Percentiles rank a stretch among this genome's conserved stretches.
Conservation (phyloP, 2,797 vertebrate genomes). For the Phrynocephalus guinanensis region DNA sequence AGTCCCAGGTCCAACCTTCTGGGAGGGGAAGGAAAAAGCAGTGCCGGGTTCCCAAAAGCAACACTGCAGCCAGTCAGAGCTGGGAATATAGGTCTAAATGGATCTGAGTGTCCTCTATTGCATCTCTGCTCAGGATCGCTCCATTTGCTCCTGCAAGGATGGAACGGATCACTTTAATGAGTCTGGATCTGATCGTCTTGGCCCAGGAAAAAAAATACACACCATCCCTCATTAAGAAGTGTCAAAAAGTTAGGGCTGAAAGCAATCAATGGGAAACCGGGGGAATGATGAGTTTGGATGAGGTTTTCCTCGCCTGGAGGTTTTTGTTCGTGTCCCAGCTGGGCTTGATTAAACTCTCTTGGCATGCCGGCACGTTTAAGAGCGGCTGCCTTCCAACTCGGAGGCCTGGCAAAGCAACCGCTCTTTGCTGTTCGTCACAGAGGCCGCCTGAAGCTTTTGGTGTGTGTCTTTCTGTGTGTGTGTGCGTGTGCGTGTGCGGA, state of each 20-base stretch:
- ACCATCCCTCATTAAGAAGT: background rate
- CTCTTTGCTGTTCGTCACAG: constrained; percentile 6
- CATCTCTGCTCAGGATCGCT: too few relatives aligned
- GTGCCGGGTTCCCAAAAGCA: too few relatives aligned
- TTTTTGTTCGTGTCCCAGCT: constrained; percentile 35
- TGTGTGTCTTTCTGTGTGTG: background rate
- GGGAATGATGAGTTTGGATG: constrained; percentile 25
- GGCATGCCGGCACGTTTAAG: constrained; percentile 42
- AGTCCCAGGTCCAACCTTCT: too few relatives aligned
- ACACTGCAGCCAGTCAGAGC: background rate
- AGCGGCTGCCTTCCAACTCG: constrained; percentile 12
- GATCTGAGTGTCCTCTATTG: too few relatives aligned
- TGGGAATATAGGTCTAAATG: background rate
- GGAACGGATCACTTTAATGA: too few relatives aligned
- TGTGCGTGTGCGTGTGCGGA: background rate
- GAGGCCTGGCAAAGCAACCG: constrained; percentile 16
- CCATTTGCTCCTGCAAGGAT: background rate
- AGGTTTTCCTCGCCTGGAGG: constrained; percentile 8
- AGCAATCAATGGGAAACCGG: background rate
- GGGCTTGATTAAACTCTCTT: constrained; percentile 34
- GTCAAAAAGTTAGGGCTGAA: background rate
- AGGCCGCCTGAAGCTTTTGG: background rate
- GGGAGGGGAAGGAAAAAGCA: too few relatives aligned
- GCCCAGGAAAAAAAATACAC: background rate
- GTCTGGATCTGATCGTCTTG: background rate